Base-by-base conservation (phyloP, 2,888 invertebrate genomes). In the Meteorus colon region DNA sequence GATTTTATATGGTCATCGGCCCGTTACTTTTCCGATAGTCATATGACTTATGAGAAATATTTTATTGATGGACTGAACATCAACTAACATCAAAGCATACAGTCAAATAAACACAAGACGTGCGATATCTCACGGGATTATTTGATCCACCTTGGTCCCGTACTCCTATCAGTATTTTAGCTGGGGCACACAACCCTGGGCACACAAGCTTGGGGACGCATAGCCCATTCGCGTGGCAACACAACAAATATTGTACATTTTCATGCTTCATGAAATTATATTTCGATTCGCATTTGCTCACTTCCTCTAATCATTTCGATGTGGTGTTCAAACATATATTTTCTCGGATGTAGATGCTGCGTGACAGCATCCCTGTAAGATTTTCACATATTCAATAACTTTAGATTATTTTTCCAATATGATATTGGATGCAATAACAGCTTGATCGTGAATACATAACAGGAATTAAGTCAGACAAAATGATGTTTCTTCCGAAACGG, bases 1-100 rank as follows among this genome's bases (percentile, higher is more conserved):
- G 41, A 60, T 34, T 68, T 74, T 67, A 74, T 74, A 74, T 48
- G 68, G 74, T 68, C 68, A 31, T 68, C 48, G 74, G 68, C 67
- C 74, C 67, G 29, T 27, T 59, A 19, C 31, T 19, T 45, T 48
- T 31, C 19, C 48, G 31, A 45, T 48, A 68, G 74, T 67, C 67
- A 59, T 74, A 60, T 48, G 74, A 68, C 68, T 60, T 60, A 59
- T 48, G 34, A 59, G 10, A 68, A 37, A 67, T 14, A 68, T 74
- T 68, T 74, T 74, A 74, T 74, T 68, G 74, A 60, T 45, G 14
- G 66, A 34, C 29, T 45, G 12, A 67, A 24, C 65, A 65, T 65
- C 55, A 55, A n/a, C 55, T n/a, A 55, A 19, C 24, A 8, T 19
- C 55, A 55, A 55, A n/a, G 24, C n/a, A 48, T n/a, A 48, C 16